Percentiles rank a stretch among this genome's conserved stretches.
Evolutionary conservation across 1,140 invertebrate genomes (phyloP).

Genomic region (Listronotus bonariensis): DNA sequence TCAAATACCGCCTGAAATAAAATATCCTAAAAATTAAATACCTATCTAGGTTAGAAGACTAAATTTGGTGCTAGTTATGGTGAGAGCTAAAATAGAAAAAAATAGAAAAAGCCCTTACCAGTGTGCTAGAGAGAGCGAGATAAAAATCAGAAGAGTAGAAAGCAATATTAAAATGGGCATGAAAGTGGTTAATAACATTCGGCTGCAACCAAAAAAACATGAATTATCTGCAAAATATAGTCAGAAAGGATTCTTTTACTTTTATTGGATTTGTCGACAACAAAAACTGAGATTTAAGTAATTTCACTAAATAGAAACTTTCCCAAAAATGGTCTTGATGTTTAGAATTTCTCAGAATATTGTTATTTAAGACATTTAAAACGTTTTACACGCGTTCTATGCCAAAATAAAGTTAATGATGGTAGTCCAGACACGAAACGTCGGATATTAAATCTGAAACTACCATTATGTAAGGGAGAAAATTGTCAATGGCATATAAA

Average conservation of each 20-base stretch:
- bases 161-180: conserved; percentile 52
- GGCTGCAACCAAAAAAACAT: conserved; percentile 25
- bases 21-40: not conserved
- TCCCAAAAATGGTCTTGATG: too few species aligned
- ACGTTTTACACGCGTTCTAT: too few species aligned
- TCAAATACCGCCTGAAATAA: conserved; percentile 5
- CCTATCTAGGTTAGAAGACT: not conserved
- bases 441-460: too few species aligned
- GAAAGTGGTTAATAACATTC: conserved; percentile 35
- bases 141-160: conserved; percentile 24
- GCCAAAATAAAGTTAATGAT: too few species aligned
- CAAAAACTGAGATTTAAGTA: too few species aligned
- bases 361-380: too few species aligned
- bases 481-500: too few species aligned
- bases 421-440: too few species aligned
- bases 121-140: conserved; percentile 20
- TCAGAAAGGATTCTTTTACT: not conserved
- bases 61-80: conserved; percentile 12
- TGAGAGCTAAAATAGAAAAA: conserved; percentile 19
- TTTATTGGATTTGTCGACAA: not conserved
- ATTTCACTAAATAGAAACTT: too few species aligned
- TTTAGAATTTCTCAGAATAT: too few species aligned
- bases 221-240: not conserved
- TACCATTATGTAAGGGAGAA: too few species aligned
- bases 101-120: conserved; percentile 18